Evolutionary conservation across 2,888 invertebrate genomes (phyloP), one percentile per base, ranked within the genome.

Genomic region (Drosophila flavopinicola): DNA sequence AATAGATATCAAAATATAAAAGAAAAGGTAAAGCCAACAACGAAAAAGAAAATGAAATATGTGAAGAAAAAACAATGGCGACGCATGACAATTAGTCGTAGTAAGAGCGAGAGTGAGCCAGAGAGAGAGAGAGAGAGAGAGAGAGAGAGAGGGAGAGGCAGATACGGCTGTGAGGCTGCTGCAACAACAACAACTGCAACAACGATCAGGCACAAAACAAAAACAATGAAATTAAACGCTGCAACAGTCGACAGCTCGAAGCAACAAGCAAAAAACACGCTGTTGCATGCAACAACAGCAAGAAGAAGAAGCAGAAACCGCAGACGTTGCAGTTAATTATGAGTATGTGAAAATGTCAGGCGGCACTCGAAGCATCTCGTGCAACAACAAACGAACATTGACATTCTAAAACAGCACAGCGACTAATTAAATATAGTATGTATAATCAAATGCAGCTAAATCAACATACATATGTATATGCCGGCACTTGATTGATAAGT

Each of bases 291-390:
- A 67, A 61, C 29, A 29, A 17, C 17, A 20, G 15, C 35, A 29
- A 9, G 4, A 2, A 20, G 4, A 2, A 20, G 20, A 20, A 20
- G 20, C 20, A 72, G 56, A 49, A 63, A 66, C 44, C 1, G 3
- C 35, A 58, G 59, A 42, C 71, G 66, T 58, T 61, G 58, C 68
- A 61, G 66, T 66, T 72, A 72, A 77, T 67, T 61, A 56, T 56
- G 68, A 32, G 64, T 64, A 64, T 75, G 79, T 65, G 78, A 72
- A 77, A 77, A 66, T 78, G 78, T 72, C 75, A 72, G 75, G 75
- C 59, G 58, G 47, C 67, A 51, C 59, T 72, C 25, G 24, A 53
- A 30, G n/a, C 53, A 54, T 45, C 44, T 42, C 15, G 0, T 20
- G 58, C n/a, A n/a, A 20, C 4, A 20, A 20, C 20, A 4, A 20